Evolutionary conservation across 2,888 invertebrate species (phyloP).

Genomic region (Tenthredo livida): DNA sequence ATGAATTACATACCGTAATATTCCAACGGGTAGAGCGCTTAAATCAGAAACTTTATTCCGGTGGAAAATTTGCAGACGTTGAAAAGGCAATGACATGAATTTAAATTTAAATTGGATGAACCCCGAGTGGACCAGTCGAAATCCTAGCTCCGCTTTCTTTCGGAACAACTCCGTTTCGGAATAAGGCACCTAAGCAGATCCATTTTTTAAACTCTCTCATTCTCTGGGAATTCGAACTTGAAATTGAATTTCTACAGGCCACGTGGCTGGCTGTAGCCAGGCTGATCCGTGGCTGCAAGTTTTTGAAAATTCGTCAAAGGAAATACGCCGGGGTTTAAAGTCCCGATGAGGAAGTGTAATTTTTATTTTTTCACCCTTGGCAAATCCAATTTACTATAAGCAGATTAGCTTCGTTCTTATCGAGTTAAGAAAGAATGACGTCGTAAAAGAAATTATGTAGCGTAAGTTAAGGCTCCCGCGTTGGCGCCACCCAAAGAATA

Average conservation of each 20-base stretch:
- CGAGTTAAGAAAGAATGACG: constrained; percentile 53
- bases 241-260: constrained; percentile 9
- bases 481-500: constrained; percentile 34
- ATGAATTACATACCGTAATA: constrained; percentile 42
- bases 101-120: constrained; percentile 49
- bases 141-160: constrained; percentile 28
- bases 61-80: constrained; percentile 39
- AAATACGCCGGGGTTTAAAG: constrained; percentile 12
- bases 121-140: constrained; percentile 33
- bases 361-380: constrained; percentile 33
- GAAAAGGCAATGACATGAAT: constrained; percentile 48
- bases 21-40: constrained; percentile 34
- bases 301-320: constrained; percentile 16
- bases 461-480: constrained; percentile 49
- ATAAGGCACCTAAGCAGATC: background rate
- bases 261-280: background rate
- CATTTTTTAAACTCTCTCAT: background rate
- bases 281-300: background rate
- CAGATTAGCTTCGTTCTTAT: constrained; percentile 55
- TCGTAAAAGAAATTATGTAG: constrained; percentile 54
- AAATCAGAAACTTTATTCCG: constrained; percentile 47
- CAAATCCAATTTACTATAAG: constrained; percentile 53
- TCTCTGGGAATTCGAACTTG: constrained; percentile 11
- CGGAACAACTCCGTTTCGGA: background rate
- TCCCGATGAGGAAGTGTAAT: background rate